phyloP scores from a whole-genome alignment of 2,888 invertebrate genomes.

The Yponomeuta malinellus region DNA sequence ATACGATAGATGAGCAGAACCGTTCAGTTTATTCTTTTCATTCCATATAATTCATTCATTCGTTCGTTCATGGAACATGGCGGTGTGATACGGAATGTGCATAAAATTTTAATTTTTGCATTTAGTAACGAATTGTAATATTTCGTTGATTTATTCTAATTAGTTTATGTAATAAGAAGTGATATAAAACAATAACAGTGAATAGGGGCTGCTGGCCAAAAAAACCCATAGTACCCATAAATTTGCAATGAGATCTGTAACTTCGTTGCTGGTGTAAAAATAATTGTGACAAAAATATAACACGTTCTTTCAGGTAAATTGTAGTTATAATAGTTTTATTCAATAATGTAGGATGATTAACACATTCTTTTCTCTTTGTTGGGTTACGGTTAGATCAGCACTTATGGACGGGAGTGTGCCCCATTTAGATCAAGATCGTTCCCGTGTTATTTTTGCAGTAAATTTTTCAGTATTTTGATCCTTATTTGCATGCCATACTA shows the following conservation, averaged over 20 bases:
- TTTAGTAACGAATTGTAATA: slow-evolving; percentile 47
- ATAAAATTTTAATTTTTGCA: slow-evolving; percentile 64
- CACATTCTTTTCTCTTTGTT: slow-evolving; percentile 18
- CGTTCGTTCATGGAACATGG: slow-evolving; percentile 62
- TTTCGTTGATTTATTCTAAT: slow-evolving; percentile 16
- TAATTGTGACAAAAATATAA: slow-evolving; percentile 72
- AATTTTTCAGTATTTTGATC: background rate
- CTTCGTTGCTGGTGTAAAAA: slow-evolving; percentile 73
- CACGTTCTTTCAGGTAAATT: slow-evolving; percentile 62
- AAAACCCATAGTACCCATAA: slow-evolving; percentile 17
- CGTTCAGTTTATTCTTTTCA: slow-evolving; percentile 11
- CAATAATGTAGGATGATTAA: slow-evolving; percentile 8
- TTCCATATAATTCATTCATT: slow-evolving; percentile 32
- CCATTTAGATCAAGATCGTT: slow-evolving; percentile 55
- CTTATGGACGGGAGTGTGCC: slow-evolving; percentile 36
- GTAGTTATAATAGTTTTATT: slow-evolving; percentile 38
- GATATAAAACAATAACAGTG: background rate
- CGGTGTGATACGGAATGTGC: slow-evolving; percentile 73
- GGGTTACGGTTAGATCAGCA: slow-evolving; percentile 24
- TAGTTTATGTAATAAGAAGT: background rate
- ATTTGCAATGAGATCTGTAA: slow-evolving; percentile 71
- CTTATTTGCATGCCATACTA: background rate
- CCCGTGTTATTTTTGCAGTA: slow-evolving; percentile 44
- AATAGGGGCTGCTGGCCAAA: background rate
- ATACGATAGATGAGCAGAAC: background rate